These are phyloP conservation scores for Chymomyza fuscimana DNA, from an alignment of 2,888 invertebrate species.

Conservation along the genomic window DNA sequence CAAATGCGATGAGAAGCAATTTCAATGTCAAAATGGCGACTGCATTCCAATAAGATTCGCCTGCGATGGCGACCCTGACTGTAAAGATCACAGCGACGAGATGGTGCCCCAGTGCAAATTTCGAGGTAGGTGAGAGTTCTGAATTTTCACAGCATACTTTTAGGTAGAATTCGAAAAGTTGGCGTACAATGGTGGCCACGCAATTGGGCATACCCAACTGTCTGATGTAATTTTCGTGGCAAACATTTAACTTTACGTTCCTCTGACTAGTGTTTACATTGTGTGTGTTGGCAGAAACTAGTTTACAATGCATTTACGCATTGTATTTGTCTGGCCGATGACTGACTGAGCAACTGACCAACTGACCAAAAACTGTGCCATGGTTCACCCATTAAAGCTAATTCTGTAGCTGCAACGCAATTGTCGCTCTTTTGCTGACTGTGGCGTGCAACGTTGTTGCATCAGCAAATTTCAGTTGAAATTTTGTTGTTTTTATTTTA, in stretches of 20 bases:
- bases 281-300: slow-evolving; percentile 41
- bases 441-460: slow-evolving; percentile 66
- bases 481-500: slow-evolving; percentile 25
- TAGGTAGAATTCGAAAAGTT: neutral
- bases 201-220: neutral
- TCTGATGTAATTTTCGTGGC: neutral
- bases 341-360: slow-evolving; percentile 21
- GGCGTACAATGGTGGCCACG: neutral
- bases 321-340: slow-evolving; percentile 26
- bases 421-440: slow-evolving; percentile 56
- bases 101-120: slow-evolving; percentile 86
- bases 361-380: slow-evolving; percentile 66
- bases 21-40: slow-evolving; percentile 86
- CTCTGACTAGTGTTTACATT: neutral
- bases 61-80: slow-evolving; percentile 90
- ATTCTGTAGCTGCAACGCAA: slow-evolving; percentile 57
- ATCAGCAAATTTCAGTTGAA: slow-evolving; percentile 52
- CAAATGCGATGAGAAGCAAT: slow-evolving; percentile 83
- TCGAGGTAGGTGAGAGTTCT: slow-evolving; percentile 77
- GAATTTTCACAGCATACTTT: neutral
- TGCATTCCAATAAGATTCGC: slow-evolving; percentile 89
- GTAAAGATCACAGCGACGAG: slow-evolving; percentile 91
- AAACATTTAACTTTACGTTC: neutral
- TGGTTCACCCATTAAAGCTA: slow-evolving; percentile 58
- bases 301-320: slow-evolving; percentile 51